A percentile compares a stretch with the other conserved stretches of the same genome.
phyloP scores from a whole-genome alignment of 2,113 vertebrate species.

The Pterocles orientalis region DNA sequence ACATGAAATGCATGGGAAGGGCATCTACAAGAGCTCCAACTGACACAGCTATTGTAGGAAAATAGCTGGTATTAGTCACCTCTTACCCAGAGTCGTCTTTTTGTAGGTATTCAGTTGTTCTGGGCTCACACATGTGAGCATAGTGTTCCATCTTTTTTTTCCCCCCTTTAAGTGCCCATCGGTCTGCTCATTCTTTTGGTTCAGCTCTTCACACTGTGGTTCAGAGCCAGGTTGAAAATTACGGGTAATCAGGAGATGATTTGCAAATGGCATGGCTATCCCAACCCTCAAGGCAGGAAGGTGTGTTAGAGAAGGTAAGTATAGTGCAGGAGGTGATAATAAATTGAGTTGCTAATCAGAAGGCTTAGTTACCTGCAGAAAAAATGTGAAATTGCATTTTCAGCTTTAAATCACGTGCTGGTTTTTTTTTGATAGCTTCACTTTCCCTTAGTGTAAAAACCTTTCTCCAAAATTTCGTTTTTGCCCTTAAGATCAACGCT shows the following conservation, averaged over 20 bases:
- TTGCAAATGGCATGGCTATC: neutral
- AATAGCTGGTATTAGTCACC: neutral
- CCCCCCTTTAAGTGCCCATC: neutral
- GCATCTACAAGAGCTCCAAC: neutral
- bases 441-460: neutral
- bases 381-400: neutral
- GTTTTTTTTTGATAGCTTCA: neutral
- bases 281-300: neutral
- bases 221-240: neutral
- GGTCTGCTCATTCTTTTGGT: neutral
- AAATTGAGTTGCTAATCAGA: neutral
- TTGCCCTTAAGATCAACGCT: neutral
- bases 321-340: neutral
- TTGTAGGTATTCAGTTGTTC: slow-evolving; percentile 4
- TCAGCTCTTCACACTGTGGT: neutral
- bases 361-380: neutral
- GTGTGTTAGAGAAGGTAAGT: neutral
- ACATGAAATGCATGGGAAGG: neutral
- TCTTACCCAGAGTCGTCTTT: neutral
- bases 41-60: neutral
- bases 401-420: neutral
- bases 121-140: neutral
- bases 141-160: neutral
- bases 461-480: neutral
- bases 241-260: neutral